Evolutionary conservation across 2,888 invertebrate species (phyloP).

Genomic region (Drosophila tripunctata): DNA sequence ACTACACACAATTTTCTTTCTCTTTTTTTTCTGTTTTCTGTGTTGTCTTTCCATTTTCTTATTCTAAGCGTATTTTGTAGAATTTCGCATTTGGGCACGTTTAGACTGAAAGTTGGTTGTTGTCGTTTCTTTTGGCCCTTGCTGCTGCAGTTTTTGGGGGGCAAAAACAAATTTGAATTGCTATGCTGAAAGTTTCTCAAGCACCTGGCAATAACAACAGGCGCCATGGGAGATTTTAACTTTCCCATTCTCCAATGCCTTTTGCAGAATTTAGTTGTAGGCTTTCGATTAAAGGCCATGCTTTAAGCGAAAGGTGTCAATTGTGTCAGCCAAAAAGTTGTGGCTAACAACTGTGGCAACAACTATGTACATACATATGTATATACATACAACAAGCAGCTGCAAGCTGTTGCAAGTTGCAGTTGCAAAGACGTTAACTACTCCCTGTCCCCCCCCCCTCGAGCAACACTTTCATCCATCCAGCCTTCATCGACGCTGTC

Average conservation of each 20-base stretch:
- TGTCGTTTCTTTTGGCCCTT: slow-evolving; percentile 16
- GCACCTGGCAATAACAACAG: slow-evolving; percentile 67
- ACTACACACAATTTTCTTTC: not conserved
- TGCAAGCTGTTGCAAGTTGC: slow-evolving; percentile 31
- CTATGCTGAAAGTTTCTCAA: slow-evolving; percentile 45
- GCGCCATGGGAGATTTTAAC: slow-evolving; percentile 18
- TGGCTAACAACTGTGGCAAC: slow-evolving; percentile 54
- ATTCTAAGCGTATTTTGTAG: slow-evolving; percentile 43
- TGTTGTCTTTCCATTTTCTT: not conserved
- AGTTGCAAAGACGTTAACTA: slow-evolving; percentile 24
- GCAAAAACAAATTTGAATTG: slow-evolving; percentile 58
- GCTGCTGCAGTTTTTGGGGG: slow-evolving; percentile 1
- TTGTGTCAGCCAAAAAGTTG: slow-evolving; percentile 66
- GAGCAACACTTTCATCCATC: not conserved
- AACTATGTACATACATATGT: too few relatives aligned
- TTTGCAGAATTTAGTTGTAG: slow-evolving; percentile 29
- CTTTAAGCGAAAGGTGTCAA: slow-evolving; percentile 65
- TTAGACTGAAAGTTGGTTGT: slow-evolving; percentile 65
- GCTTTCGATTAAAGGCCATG: slow-evolving; percentile 44
- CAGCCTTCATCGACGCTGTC: slow-evolving; percentile 28
- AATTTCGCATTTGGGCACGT: slow-evolving; percentile 74
- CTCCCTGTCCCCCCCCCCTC: not conserved
- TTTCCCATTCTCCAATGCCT: not conserved
- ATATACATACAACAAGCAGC: too few relatives aligned
- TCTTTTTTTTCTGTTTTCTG: not conserved